Evolutionary conservation across 2,797 vertebrate genomes (phyloP).

Genomic region (Sparus aurata): DNA sequence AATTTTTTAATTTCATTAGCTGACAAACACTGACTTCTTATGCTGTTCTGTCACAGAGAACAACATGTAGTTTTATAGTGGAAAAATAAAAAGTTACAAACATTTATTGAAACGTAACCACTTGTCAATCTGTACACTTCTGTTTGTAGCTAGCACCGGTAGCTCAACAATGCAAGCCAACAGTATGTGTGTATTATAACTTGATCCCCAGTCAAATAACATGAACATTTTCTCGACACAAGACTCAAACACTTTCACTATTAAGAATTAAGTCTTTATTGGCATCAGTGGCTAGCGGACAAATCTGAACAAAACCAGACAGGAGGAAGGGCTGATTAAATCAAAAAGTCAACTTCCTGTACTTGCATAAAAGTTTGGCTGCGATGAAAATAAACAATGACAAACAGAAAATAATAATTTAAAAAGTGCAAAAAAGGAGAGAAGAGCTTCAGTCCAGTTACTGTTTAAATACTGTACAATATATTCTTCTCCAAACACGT

Average conservation of each 20-base stretch:
- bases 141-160: neutral
- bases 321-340: slow-evolving; percentile 36
- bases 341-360: slow-evolving; percentile 42
- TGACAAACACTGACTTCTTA: neutral
- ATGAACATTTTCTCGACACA: neutral
- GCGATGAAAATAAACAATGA: slow-evolving; percentile 33
- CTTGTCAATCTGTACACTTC: neutral
- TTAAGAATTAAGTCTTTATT: slow-evolving; percentile 77
- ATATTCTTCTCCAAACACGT: slow-evolving; percentile 25
- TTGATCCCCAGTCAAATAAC: too few relatives aligned
- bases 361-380: slow-evolving; percentile 70
- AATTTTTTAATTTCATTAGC: too few relatives aligned
- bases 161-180: neutral
- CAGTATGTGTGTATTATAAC: neutral
- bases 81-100: neutral
- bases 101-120: neutral
- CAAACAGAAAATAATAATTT: slow-evolving; percentile 32
- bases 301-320: slow-evolving; percentile 52
- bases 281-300: slow-evolving; percentile 70
- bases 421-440: slow-evolving; percentile 61
- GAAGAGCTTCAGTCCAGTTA: slow-evolving; percentile 36
- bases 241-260: slow-evolving; percentile 18
- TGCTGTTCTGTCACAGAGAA: neutral
- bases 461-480: slow-evolving; percentile 69
- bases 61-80: too few relatives aligned